Percentiles rank a stretch among this genome's conserved stretches.
Evolutionary conservation across 1,140 invertebrate species (phyloP).

Genomic region (Druon quercuslanigerum): DNA sequence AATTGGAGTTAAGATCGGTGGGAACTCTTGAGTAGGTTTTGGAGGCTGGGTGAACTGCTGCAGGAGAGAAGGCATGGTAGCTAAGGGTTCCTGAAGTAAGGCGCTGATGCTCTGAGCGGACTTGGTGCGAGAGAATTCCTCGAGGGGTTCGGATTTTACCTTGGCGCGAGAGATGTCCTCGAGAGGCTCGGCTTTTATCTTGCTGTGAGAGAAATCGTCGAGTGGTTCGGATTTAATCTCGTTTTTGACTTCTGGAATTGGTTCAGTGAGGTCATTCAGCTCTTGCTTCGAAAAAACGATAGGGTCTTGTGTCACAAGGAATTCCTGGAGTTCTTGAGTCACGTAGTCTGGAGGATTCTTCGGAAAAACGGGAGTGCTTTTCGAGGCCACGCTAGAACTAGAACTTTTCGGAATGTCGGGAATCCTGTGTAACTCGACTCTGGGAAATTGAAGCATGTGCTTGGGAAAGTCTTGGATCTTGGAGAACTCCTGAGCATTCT

Average conservation of each 20-base stretch:
- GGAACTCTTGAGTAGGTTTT: slow-evolving; percentile 31
- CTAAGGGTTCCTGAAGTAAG: slow-evolving; percentile 65
- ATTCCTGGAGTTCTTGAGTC: slow-evolving; percentile 43
- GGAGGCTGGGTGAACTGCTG: slow-evolving; percentile 43
- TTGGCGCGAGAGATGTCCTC: slow-evolving; percentile 55
- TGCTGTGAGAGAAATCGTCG: slow-evolving; percentile 62
- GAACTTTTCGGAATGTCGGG: neutral
- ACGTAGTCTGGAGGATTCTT: slow-evolving; percentile 3
- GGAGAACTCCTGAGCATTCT: neutral
- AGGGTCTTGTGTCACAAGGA: slow-evolving; percentile 30
- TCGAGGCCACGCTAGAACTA: neutral
- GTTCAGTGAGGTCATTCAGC: neutral
- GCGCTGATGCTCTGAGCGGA: slow-evolving; percentile 71
- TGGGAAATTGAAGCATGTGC: slow-evolving; percentile 10
- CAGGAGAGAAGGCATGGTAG: slow-evolving; percentile 64
- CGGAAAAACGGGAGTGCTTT: neutral
- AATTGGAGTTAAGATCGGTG: slow-evolving; percentile 36
- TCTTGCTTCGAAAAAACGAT: slow-evolving; percentile 22
- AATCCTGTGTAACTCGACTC: slow-evolving; percentile 14
- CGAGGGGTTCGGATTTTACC: neutral
- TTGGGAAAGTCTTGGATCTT: slow-evolving; percentile 8
- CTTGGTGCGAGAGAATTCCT: slow-evolving; percentile 65
- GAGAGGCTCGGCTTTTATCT: slow-evolving; percentile 34
- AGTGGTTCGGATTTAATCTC: neutral
- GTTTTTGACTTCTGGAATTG: neutral